phyloP scores from a whole-genome alignment of 2,888 invertebrate genomes.

The Aleiodes testaceus region DNA sequence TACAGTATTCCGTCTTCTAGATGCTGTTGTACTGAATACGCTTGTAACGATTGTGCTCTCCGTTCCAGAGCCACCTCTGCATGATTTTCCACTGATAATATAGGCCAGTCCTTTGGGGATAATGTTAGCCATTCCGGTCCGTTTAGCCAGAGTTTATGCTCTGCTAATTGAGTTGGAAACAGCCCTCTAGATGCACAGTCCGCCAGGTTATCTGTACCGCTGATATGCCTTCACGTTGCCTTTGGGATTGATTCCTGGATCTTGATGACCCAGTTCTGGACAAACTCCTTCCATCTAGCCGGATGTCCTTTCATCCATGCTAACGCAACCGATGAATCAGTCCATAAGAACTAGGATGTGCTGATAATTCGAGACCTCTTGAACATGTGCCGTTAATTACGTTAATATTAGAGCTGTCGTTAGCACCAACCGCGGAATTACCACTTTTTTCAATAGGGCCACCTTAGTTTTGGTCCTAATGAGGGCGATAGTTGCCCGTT shows the following conservation, averaged over 20 bases:
- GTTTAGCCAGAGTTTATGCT: not conserved
- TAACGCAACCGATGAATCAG: not conserved
- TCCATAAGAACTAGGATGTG: not conserved
- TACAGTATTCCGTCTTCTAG: not conserved
- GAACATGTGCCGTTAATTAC: conserved; percentile 24
- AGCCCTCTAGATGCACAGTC: conserved; percentile 48
- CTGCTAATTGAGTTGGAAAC: conserved; percentile 35
- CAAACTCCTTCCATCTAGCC: conserved; percentile 50
- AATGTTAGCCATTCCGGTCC: not conserved
- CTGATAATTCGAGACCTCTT: not conserved
- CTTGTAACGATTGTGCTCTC: too few relatives aligned
- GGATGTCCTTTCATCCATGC: conserved; percentile 45
- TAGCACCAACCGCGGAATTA: conserved; percentile 54
- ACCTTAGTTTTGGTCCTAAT: conserved; percentile 48
- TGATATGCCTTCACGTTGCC: conserved; percentile 42
- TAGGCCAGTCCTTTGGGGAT: not conserved
- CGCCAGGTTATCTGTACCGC: conserved; percentile 46
- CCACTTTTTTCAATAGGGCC: conserved; percentile 48
- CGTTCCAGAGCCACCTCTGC: too few relatives aligned
- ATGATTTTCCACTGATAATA: not conserved
- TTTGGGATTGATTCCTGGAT: conserved; percentile 44
- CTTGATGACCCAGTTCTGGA: conserved; percentile 44
- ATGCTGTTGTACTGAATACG: not conserved
- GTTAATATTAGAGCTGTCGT: conserved; percentile 46
- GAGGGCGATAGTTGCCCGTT: conserved; percentile 10